phyloP scores from a whole-genome alignment of 30 jellyfish, hydroid and myxozoan genomes.

The Chrysaora quinquecirrha region DNA sequence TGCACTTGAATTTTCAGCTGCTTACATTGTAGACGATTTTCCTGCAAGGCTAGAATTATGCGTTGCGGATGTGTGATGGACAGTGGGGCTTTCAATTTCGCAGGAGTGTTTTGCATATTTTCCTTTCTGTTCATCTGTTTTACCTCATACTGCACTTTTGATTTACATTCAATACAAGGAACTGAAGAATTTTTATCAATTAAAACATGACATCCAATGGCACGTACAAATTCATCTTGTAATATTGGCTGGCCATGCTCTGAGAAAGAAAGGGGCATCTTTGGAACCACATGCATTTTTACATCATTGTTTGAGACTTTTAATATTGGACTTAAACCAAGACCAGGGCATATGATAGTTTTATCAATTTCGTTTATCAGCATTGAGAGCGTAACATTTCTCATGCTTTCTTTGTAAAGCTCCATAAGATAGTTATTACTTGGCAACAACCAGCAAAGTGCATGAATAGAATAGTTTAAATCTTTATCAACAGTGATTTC shows the following conservation, averaged over 20 bases:
- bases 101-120: slow-evolving; percentile 14
- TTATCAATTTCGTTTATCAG: slow-evolving; percentile 38
- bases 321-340: neutral
- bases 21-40: slow-evolving; percentile 29
- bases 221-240: slow-evolving; percentile 34
- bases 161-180: slow-evolving; percentile 34
- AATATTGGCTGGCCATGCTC: slow-evolving; percentile 18
- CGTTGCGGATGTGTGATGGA: slow-evolving; percentile 29
- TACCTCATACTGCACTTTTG: slow-evolving; percentile 1
- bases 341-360: slow-evolving; percentile 19
- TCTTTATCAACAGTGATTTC: slow-evolving; percentile 9
- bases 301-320: neutral
- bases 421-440: neutral
- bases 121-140: slow-evolving; percentile 26
- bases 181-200: neutral
- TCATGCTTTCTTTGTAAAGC: neutral
- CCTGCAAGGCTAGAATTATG: slow-evolving; percentile 31
- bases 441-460: slow-evolving; percentile 22
- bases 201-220: slow-evolving; percentile 22
- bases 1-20: slow-evolving; percentile 37
- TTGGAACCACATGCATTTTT: slow-evolving; percentile 12
- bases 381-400: slow-evolving; percentile 31
- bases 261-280: slow-evolving; percentile 6
- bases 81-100: slow-evolving; percentile 50
- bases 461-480: slow-evolving; percentile 5